A percentile compares a stretch with the other conserved stretches of the same genome.
Conservation (phyloP, 2,888 invertebrate species). For the Nephrotoma flavescens region DNA sequence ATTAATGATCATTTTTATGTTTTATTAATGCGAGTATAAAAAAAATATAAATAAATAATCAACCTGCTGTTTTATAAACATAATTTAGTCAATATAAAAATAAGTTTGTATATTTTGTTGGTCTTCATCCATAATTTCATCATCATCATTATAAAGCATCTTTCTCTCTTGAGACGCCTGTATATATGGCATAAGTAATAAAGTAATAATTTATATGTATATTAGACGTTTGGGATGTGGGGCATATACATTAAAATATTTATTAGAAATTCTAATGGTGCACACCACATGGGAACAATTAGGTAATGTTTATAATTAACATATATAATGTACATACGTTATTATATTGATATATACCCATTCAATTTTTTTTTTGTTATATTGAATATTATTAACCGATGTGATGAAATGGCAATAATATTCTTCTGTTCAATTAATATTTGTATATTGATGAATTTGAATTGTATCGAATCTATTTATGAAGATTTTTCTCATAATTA, state of each 20-base stretch:
- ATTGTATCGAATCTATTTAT: background rate
- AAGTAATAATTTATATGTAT: background rate
- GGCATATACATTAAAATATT: background rate
- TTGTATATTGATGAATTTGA: background rate
- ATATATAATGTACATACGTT: background rate
- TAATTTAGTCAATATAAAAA: background rate
- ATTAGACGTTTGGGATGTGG: background rate
- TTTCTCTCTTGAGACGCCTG: background rate
- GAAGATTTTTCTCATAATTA: background rate
- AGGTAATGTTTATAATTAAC: background rate
- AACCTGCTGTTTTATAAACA: background rate
- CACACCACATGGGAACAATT: background rate
- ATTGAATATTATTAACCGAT: background rate
- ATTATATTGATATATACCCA: background rate
- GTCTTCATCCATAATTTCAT: background rate
- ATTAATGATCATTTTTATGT: background rate
- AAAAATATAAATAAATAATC: background rate
- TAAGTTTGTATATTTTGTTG: background rate
- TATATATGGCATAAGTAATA: background rate
- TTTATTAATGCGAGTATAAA: background rate
- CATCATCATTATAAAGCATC: background rate
- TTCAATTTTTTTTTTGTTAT: background rate
- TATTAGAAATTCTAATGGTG: background rate
- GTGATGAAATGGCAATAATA: background rate
- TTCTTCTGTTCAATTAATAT: background rate